Evolutionary conservation across 2,113 vertebrate genomes (phyloP).

Genomic region (Eudyptes chrysolophus): DNA sequence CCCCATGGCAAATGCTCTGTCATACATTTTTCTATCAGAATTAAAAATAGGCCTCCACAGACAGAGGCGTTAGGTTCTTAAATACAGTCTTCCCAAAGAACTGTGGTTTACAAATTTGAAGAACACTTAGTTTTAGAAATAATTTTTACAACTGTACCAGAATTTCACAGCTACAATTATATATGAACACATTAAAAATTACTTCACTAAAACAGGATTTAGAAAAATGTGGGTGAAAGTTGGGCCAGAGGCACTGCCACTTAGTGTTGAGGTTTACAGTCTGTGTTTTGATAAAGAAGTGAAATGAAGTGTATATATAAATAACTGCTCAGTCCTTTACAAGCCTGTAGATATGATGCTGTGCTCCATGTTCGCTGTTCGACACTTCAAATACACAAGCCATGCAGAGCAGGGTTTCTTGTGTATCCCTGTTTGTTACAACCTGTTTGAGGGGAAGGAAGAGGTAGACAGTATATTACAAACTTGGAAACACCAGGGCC

Average conservation of each 20-base stretch:
- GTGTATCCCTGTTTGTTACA: conserved; percentile 98
- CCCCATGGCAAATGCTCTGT: conserved; percentile 78
- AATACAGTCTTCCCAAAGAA: conserved; percentile 74
- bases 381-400: conserved; percentile 99
- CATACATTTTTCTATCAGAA: conserved; percentile 70
- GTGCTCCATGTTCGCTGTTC: conserved; percentile 98
- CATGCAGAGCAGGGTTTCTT: conserved; percentile 99
- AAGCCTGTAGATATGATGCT: conserved; percentile 99
- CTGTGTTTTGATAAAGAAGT: conserved; percentile 78
- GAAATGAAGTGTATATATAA: conserved; percentile 79
- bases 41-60: conserved; percentile 72
- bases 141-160: conserved; percentile 95
- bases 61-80: conserved; percentile 66
- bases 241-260: conserved; percentile 92
- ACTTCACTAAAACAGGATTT: conserved; percentile 85
- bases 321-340: conserved; percentile 94
- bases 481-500: background rate
- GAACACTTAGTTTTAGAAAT: conserved; percentile 81
- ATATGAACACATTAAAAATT: conserved; percentile 87
- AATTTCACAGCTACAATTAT: conserved; percentile 96
- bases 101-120: conserved; percentile 75
- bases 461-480: background rate
- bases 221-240: conserved; percentile 84
- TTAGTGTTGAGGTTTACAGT: conserved; percentile 91
- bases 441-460: conserved; percentile 77